These are phyloP conservation scores for Schizothorax lantsangensis DNA, from an alignment of 2,797 vertebrate species.

Conservation along the genomic window DNA sequence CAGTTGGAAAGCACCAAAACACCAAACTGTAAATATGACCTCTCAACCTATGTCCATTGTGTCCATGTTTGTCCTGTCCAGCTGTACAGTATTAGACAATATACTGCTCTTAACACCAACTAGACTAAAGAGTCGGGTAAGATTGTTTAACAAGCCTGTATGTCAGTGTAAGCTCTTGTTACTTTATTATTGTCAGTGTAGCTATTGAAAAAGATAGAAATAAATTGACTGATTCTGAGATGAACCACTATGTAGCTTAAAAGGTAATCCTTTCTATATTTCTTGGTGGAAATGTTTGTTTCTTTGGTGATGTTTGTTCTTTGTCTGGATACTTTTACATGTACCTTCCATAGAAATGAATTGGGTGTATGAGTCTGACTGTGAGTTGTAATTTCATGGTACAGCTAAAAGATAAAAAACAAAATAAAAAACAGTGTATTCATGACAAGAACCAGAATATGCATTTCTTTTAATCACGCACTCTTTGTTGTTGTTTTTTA, in stretches of 20 bases:
- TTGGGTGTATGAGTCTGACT: slow-evolving; percentile 69
- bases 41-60: slow-evolving; percentile 13
- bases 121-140: slow-evolving; percentile 17
- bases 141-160: slow-evolving; percentile 39
- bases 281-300: slow-evolving; percentile 75
- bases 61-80: slow-evolving; percentile 42
- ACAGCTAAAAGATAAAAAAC: slow-evolving; percentile 53
- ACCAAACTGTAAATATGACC: slow-evolving; percentile 40
- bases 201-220: slow-evolving; percentile 38
- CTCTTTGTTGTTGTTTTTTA: neutral
- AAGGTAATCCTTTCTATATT: slow-evolving; percentile 42
- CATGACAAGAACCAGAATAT: slow-evolving; percentile 33
- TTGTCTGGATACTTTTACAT: slow-evolving; percentile 66
- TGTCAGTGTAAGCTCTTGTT: slow-evolving; percentile 42
- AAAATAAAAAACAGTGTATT: slow-evolving; percentile 63
- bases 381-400: slow-evolving; percentile 68
- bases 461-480: neutral
- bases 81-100: slow-evolving; percentile 32
- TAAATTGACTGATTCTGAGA: slow-evolving; percentile 40
- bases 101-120: slow-evolving; percentile 34
- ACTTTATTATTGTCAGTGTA: slow-evolving; percentile 47
- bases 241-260: slow-evolving; percentile 24
- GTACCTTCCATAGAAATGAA: slow-evolving; percentile 61
- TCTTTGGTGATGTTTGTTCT: slow-evolving; percentile 70
- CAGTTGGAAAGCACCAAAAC: slow-evolving; percentile 24